A percentile compares a stretch with the other conserved stretches of the same genome.
These are phyloP conservation scores for Coptodon rendalli DNA, from an alignment of 2,113 vertebrate species.

Conservation along the genomic window DNA sequence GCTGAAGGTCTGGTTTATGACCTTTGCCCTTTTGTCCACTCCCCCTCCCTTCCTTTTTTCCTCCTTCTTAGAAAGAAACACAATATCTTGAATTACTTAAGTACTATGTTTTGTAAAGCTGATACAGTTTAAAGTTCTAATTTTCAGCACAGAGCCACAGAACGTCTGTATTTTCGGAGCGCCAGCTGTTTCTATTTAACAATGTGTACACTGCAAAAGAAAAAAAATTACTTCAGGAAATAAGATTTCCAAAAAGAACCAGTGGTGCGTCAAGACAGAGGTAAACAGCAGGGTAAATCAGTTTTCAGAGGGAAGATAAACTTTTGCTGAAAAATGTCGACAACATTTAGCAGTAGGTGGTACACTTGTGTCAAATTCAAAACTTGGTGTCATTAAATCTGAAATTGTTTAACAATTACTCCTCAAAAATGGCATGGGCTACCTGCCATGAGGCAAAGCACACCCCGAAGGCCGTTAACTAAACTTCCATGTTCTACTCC, in stretches of 20 bases:
- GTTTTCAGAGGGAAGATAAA: not conserved
- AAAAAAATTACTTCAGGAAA: conserved; percentile 21
- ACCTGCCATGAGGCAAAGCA: not conserved
- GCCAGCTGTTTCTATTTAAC: conserved; percentile 33
- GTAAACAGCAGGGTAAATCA: not conserved
- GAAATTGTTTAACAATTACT: not conserved
- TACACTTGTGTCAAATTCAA: not conserved
- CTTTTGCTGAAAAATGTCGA: not conserved
- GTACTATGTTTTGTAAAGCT: not conserved
- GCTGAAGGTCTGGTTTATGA: not conserved
- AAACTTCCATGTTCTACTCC: not conserved
- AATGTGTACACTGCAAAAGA: not conserved
- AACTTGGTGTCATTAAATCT: not conserved
- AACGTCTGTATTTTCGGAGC: conserved; percentile 20
- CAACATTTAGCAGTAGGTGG: not conserved
- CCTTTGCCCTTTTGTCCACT: not conserved
- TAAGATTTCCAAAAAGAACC: conserved; percentile 6
- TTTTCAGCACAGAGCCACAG: not conserved
- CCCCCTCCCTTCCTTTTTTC: not conserved
- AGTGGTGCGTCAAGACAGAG: not conserved
- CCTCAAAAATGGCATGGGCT: not conserved
- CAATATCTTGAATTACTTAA: not conserved
- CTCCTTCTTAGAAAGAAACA: not conserved
- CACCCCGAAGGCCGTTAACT: not conserved
- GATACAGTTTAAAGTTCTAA: not conserved